phyloP scores from a whole-genome alignment of 1,140 invertebrate species.

The Centruroides sculpturatus region DNA sequence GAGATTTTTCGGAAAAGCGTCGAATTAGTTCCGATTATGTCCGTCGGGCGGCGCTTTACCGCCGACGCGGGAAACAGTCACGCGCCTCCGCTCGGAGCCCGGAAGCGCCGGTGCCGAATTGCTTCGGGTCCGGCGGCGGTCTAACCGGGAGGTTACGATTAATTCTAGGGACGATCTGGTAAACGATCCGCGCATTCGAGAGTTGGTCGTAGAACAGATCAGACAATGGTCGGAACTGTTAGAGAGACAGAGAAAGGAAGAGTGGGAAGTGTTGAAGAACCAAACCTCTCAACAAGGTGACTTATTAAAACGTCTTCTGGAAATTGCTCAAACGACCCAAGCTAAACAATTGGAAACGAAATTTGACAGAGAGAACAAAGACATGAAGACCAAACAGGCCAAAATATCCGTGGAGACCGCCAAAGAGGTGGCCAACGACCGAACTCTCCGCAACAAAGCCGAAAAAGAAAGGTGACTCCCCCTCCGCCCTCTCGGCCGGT shows the following conservation, averaged over 20 bases:
- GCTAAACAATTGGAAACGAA: constrained; percentile 77
- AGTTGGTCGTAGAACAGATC: constrained; percentile 76
- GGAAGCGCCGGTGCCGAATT: no score
- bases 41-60: no score
- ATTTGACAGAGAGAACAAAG: constrained; percentile 85
- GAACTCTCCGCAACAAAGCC: constrained; percentile 90
- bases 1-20: no score
- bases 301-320: constrained; percentile 69
- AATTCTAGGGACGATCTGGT: constrained; percentile 51
- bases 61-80: no score
- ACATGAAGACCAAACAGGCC: constrained; percentile 88
- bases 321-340: constrained; percentile 65
- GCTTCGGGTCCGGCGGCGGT: no score
- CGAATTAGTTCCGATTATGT: no score
- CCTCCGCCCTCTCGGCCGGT: no score
- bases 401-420: constrained; percentile 93
- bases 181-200: constrained; percentile 59
- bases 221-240: constrained; percentile 86
- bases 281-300: constrained; percentile 76
- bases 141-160: no score
- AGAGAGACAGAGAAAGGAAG: constrained; percentile 73
- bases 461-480: constrained; percentile 67
- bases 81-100: no score
- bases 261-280: constrained; percentile 64
- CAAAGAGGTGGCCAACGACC: constrained; percentile 88